Evolutionary conservation across 2,113 vertebrate species (phyloP), one percentile per base, ranked within the genome.

Genomic region (Pelusios castaneus): DNA sequence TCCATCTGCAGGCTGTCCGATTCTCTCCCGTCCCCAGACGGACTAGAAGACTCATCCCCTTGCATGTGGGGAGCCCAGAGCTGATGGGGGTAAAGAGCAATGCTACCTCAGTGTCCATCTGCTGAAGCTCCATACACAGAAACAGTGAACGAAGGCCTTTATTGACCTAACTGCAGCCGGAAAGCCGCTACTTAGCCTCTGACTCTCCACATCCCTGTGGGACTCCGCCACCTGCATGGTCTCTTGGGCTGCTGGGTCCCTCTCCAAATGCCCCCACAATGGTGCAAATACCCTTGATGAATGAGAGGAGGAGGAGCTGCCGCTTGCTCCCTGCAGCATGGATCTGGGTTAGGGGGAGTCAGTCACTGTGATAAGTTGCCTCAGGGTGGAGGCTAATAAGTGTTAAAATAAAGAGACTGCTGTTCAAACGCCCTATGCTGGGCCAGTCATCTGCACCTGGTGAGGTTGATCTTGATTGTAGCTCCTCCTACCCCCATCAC

Each of bases 111-210:
- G 80, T 27, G 19, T 21, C 81, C 86, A 43, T 43, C 8, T 49
- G 79, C 3, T 14, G n/a, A 90, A 85, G 4, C 55, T 1, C 24
- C 45, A 55, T 49, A 84, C 52, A 76, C 34, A 38, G 47, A 47
- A 76, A 25, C 83, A 85, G 29, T 27, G 21, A 10, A 94, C 1
- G 38, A 94, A 75, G 82, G 17, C 11, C 34, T 97, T 95, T 95
- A 93, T 95, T 96, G 9, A 79, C 82, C n/a, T 51, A 2, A 88
- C 24, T 8, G 27, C 16, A 54, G 5, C 27, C 25, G 27, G 2
- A 6, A 76, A 76, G 10, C 11, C 45, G 10, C 38, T 8, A 24
- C 24, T 45, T 25, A 25, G 38, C 12, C 73, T 89, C 56, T 76
- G 63, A 80, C 38, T 24, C 31, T 89, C 73, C 85, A 82, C 8